phyloP scores from a whole-genome alignment of 2,888 invertebrate genomes.

The Ryuthela nishihirai region DNA sequence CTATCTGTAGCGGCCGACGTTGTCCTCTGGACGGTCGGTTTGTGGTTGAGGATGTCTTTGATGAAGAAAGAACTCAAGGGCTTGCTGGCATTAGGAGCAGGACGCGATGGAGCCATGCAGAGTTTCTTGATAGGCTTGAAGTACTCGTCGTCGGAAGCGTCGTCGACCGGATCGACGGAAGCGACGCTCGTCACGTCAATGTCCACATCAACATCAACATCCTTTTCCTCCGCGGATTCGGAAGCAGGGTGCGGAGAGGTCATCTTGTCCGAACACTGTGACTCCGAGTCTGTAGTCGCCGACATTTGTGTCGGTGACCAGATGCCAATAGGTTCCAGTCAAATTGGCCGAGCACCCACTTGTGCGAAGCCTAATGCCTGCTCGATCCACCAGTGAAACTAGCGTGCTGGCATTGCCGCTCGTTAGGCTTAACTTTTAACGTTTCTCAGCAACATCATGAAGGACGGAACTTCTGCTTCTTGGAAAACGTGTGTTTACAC shows the following conservation, averaged over 20 bases:
- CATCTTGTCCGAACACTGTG: constrained; percentile 30
- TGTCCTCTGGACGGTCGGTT: constrained; percentile 19
- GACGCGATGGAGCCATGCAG: constrained; percentile 25
- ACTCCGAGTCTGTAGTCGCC: constrained; percentile 28
- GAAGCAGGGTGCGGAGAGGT: constrained; percentile 6
- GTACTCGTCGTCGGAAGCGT: constrained; percentile 33
- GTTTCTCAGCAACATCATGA: no score
- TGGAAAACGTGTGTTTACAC: no score
- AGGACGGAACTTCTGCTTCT: no score
- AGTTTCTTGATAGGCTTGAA: constrained; percentile 39
- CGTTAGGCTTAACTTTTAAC: no score
- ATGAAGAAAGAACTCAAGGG: constrained; percentile 81
- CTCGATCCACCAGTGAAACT: no score
- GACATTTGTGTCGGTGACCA: constrained; percentile 11
- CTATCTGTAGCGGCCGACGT: constrained; percentile 15
- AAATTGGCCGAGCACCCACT: not conserved
- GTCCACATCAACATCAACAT: constrained; percentile 28
- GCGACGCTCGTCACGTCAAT: constrained; percentile 30
- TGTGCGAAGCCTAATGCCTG: not conserved
- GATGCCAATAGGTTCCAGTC: not conserved
- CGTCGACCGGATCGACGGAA: constrained; percentile 10
- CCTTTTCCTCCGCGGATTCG: constrained; percentile 11
- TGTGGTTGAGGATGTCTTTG: constrained; percentile 67
- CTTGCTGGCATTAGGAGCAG: constrained; percentile 28
- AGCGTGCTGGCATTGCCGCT: no score